phyloP scores from a whole-genome alignment of 2,113 vertebrate genomes.

The Cyphomyrus plagiostoma region DNA sequence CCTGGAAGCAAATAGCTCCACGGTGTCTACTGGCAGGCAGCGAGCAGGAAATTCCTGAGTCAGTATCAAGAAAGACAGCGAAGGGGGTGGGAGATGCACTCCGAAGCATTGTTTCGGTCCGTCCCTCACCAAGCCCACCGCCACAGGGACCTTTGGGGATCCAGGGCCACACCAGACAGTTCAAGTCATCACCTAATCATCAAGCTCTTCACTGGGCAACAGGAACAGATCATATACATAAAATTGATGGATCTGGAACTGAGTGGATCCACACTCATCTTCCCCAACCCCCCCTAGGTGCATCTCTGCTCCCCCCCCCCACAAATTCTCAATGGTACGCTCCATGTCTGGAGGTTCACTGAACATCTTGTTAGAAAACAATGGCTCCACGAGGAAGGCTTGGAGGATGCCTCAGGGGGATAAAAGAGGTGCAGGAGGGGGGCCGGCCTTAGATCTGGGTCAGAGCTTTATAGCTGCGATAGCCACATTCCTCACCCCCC shows the following conservation, averaged over 20 bases:
- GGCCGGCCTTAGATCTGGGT: not conserved
- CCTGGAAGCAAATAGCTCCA: conserved; percentile 42
- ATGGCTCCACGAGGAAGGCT: conserved; percentile 42
- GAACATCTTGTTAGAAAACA: conserved; percentile 55
- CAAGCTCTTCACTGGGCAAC: not conserved
- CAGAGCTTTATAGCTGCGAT: not conserved
- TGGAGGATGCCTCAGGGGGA: conserved; percentile 47
- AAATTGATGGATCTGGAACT: not conserved
- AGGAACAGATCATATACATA: not conserved
- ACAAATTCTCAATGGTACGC: not conserved
- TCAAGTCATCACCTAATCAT: not conserved
- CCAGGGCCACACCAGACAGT: not conserved
- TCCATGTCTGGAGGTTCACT: conserved; percentile 4
- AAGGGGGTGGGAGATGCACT: not conserved
- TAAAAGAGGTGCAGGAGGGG: conserved; percentile 23
- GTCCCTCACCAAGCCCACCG: not conserved
- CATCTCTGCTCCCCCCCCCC: not conserved
- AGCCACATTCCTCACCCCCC: not conserved
- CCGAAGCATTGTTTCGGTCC: not conserved
- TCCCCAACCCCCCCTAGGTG: not conserved
- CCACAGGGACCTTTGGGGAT: not conserved
- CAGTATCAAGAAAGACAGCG: conserved; percentile 42
- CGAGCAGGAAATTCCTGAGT: conserved; percentile 56
- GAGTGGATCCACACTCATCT: not conserved
- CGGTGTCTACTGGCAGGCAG: conserved; percentile 43